phyloP scores from a whole-genome alignment of 2,888 invertebrate genomes.

The Rhagium mordax region DNA sequence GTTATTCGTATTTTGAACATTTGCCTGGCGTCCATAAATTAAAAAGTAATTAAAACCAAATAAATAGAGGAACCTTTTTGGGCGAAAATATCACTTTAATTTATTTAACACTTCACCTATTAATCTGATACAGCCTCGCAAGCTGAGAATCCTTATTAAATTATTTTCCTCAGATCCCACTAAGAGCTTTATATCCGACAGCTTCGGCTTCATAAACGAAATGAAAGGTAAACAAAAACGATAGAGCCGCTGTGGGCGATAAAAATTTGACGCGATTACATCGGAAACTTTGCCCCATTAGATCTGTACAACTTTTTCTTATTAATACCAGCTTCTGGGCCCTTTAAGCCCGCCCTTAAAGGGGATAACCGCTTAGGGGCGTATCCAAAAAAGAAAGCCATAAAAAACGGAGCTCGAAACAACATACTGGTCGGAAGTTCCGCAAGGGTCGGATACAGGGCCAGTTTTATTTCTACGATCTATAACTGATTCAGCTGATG shows the following conservation, averaged over 20 bases:
- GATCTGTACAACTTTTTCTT: not conserved
- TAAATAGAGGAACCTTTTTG: not conserved
- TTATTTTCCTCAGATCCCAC: not conserved
- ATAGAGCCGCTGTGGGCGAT: not conserved
- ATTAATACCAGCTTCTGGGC: not conserved
- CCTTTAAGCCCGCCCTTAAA: too few relatives aligned
- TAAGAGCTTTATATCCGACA: not conserved
- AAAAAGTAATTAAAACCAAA: too few relatives aligned
- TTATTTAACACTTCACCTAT: not conserved
- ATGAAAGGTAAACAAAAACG: constrained; percentile 4
- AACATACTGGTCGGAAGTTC: too few relatives aligned
- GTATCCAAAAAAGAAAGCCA: too few relatives aligned
- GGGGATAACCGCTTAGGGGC: too few relatives aligned
- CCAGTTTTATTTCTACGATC: too few relatives aligned
- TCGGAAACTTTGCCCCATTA: not conserved
- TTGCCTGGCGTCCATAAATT: too few relatives aligned
- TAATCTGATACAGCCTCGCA: not conserved
- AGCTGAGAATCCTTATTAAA: not conserved
- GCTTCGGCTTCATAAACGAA: not conserved
- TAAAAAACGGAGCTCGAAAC: too few relatives aligned
- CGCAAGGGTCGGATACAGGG: too few relatives aligned
- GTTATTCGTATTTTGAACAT: too few relatives aligned
- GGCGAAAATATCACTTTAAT: not conserved
- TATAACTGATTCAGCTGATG: too few relatives aligned
- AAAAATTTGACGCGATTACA: not conserved